A percentile compares a stretch with the other conserved stretches of the same genome.
phyloP scores from a whole-genome alignment of 2,113 vertebrate genomes.

The Saccopteryx bilineata region DNA sequence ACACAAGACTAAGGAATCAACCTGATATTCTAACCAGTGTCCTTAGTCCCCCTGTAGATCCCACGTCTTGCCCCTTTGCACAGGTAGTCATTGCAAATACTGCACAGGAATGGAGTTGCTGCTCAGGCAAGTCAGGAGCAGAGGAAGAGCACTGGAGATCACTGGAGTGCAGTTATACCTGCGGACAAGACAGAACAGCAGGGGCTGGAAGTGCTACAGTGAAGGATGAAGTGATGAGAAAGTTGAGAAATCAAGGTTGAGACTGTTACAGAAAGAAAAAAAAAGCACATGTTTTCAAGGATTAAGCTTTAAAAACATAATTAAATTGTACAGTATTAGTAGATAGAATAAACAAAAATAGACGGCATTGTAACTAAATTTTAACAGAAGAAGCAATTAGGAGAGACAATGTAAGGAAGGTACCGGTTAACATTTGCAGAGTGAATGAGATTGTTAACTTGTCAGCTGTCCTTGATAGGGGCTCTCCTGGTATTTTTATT shows the following conservation, averaged over 20 bases:
- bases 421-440: background rate
- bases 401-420: background rate
- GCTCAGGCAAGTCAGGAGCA: background rate
- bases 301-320: background rate
- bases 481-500: background rate
- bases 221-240: background rate
- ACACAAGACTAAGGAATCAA: background rate
- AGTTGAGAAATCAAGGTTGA: background rate
- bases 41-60: background rate
- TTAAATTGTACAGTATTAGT: background rate
- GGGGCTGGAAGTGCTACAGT: too few relatives aligned
- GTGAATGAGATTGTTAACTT: background rate
- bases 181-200: background rate
- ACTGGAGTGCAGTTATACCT: background rate
- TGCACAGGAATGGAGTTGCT: background rate
- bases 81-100: accelerated
- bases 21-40: background rate
- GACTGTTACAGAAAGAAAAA: background rate
- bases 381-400: background rate
- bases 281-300: background rate
- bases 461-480: background rate
- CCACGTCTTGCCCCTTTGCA: background rate
- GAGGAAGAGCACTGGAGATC: background rate
- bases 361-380: background rate
- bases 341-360: background rate